These are phyloP conservation scores for Anomalospiza imberbis DNA, from an alignment of 2,797 vertebrate genomes.

Conservation along the genomic window DNA sequence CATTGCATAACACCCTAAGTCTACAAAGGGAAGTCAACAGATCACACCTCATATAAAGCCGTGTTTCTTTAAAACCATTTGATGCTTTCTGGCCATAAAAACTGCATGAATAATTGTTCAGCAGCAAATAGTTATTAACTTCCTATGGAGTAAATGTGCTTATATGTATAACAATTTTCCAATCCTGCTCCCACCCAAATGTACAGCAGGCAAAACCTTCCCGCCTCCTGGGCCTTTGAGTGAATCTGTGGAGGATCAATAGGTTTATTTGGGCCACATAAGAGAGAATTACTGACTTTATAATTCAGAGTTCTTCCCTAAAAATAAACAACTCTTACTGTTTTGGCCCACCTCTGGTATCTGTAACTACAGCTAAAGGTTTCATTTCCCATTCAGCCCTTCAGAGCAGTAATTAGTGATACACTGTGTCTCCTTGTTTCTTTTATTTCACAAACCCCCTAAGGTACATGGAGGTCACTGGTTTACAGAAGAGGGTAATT, in stretches of 20 bases:
- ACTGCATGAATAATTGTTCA: neutral
- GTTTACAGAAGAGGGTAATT: neutral
- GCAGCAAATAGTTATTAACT: neutral
- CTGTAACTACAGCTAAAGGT: neutral
- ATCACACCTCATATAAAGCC: neutral
- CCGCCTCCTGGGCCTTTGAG: neutral
- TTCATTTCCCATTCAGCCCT: neutral
- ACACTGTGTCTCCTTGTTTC: neutral
- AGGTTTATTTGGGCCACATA: neutral
- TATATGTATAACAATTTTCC: neutral
- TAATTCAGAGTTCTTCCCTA: neutral
- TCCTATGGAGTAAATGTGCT: neutral
- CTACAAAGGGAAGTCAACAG: neutral
- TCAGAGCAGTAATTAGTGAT: neutral
- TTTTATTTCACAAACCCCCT: neutral
- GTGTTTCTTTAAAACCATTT: neutral
- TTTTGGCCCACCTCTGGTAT: neutral
- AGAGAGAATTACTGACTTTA: neutral
- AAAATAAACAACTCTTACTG: neutral
- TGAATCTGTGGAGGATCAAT: neutral
- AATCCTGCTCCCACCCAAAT: neutral
- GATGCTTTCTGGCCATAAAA: neutral
- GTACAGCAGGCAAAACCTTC: neutral
- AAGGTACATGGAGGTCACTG: neutral
- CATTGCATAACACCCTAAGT: neutral